Percentiles rank a stretch among this genome's conserved stretches.
phyloP scores from a whole-genome alignment of 2,113 vertebrate genomes.

The Coryphaenoides rupestris region DNA sequence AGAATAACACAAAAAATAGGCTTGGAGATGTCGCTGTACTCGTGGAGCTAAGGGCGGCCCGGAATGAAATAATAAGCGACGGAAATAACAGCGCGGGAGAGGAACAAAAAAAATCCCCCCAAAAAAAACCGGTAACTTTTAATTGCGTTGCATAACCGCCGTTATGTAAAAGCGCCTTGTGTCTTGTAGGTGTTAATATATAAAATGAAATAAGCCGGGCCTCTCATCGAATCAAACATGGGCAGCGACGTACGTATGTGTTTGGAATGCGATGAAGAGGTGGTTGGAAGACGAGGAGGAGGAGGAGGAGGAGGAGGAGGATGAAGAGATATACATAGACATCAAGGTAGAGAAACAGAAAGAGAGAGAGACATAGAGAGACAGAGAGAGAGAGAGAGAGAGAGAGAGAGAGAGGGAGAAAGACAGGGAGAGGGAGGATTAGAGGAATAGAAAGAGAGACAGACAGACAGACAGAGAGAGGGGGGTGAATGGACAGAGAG shows the following conservation, averaged over 20 bases:
- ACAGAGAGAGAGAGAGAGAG: not conserved
- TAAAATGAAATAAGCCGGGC: not conserved
- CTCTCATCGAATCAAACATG: too few species aligned
- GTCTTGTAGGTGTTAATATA: conserved; percentile 34
- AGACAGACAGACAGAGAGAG: not conserved
- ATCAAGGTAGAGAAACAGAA: not conserved
- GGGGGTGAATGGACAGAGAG: not conserved
- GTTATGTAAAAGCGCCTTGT: conserved; percentile 49
- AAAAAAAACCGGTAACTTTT: too few species aligned
- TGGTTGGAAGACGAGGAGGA: not conserved
- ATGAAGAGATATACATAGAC: not conserved
- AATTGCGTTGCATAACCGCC: conserved; percentile 27
- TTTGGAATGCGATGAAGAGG: too few species aligned
- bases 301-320: not conserved
- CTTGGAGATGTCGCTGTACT: too few species aligned
- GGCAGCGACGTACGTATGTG: too few species aligned
- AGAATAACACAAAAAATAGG: too few species aligned
- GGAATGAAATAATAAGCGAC: too few species aligned
- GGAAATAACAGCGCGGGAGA: too few species aligned
- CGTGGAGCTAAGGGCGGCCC: too few species aligned
- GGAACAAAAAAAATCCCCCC: too few species aligned
- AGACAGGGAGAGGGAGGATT: not conserved
- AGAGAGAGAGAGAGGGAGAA: not conserved
- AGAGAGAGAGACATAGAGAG: not conserved
- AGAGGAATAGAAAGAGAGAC: not conserved